Conservation (phyloP, 1,140 invertebrate species). For the Bombus waltoni region DNA sequence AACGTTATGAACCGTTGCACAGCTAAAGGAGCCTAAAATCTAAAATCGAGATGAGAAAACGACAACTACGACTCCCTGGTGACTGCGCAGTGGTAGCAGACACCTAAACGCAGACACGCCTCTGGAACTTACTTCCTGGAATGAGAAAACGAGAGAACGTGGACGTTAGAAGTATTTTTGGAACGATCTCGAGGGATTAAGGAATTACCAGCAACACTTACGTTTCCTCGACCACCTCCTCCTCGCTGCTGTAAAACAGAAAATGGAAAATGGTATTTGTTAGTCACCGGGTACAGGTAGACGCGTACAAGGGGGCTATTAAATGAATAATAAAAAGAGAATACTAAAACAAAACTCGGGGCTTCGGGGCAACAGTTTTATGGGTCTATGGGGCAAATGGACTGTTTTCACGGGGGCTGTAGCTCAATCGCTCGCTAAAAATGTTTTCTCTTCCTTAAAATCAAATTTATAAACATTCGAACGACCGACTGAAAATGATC, state of each 20-base stretch:
- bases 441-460: not conserved
- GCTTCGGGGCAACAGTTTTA: not conserved
- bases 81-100: constrained; percentile 37
- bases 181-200: constrained; percentile 15
- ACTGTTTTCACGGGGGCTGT: not conserved
- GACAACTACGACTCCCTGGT: constrained; percentile 27
- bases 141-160: constrained; percentile 68
- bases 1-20: not conserved
- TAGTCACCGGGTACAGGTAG: constrained; percentile 58
- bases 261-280: constrained; percentile 68
- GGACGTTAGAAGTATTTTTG: constrained; percentile 45
- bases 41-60: constrained; percentile 14
- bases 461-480: no score
- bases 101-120: constrained; percentile 46
- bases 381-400: not conserved
- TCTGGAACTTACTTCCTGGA: constrained; percentile 80
- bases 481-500: no score
- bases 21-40: constrained; percentile 6
- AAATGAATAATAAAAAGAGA: not conserved
- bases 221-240: constrained; percentile 80
- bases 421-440: not conserved
- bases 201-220: constrained; percentile 70
- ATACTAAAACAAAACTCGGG: not conserved
- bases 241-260: constrained; percentile 78
- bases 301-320: not conserved